Evolutionary conservation across 2,113 vertebrate species (phyloP).

Genomic region (Elachura formosa): DNA sequence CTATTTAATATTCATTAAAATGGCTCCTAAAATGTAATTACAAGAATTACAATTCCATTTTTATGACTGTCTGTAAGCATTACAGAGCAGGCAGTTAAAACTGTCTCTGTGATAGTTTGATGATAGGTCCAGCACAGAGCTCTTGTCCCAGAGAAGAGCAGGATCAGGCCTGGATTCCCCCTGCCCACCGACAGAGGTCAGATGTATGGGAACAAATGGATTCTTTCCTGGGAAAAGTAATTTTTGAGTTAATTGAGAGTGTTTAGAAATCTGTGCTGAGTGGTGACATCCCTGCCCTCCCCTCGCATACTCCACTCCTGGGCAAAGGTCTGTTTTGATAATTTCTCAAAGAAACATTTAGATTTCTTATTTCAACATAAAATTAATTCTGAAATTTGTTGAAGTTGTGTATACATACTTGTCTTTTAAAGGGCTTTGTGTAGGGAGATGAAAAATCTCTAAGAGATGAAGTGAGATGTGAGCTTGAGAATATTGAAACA

Average conservation of each 20-base stretch:
- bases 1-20: slow-evolving; percentile 74
- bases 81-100: slow-evolving; percentile 45
- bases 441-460: not conserved
- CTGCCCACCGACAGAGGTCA: not conserved
- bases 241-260: not conserved
- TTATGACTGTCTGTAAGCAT: slow-evolving; percentile 59
- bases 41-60: slow-evolving; percentile 58
- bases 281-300: not conserved
- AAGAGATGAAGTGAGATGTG: not conserved
- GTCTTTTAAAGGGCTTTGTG: slow-evolving; percentile 1
- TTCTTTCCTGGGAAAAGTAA: not conserved
- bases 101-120: not conserved
- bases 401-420: not conserved
- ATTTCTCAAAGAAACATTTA: not conserved
- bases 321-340: not conserved
- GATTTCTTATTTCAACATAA: not conserved
- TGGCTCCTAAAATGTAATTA: slow-evolving; percentile 59
- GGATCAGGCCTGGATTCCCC: not conserved
- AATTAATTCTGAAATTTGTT: not conserved
- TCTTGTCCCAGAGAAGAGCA: not conserved
- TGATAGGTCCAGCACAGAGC: not conserved
- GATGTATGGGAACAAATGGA: not conserved
- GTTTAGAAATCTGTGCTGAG: not conserved
- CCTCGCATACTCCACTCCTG: accelerated
- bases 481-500: not conserved